phyloP scores from a whole-genome alignment of 2,113 vertebrate species.

The Dromas ardeola region DNA sequence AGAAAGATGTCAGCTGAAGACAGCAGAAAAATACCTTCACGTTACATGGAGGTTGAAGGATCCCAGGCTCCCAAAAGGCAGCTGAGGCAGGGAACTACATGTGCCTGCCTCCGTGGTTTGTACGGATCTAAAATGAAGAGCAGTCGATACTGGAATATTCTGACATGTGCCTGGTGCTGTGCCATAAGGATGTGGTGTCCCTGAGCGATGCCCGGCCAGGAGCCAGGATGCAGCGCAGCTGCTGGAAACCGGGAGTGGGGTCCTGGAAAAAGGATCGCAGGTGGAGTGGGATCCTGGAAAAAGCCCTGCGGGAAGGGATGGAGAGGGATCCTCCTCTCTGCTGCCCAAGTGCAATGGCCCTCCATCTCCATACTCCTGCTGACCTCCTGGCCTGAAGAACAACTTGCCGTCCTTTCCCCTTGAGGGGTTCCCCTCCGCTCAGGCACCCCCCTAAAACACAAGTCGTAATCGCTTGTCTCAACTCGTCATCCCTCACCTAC shows the following conservation, averaged over 20 bases:
- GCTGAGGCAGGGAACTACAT: not conserved
- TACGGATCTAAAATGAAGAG: not conserved
- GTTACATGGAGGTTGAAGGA: not conserved
- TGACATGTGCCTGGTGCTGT: not conserved
- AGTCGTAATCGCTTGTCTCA: not conserved
- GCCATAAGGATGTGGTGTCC: not conserved
- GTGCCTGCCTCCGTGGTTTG: not conserved
- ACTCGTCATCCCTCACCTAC: not conserved
- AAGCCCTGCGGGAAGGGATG: not conserved
- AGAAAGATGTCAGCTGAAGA: not conserved
- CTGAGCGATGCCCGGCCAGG: accelerated
- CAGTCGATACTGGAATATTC: not conserved
- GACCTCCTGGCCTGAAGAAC: not conserved
- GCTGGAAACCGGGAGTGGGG: not conserved
- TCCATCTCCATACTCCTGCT: not conserved
- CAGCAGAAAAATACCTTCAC: not conserved
- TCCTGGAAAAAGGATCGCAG: not conserved
- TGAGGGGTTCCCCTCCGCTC: not conserved
- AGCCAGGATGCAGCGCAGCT: accelerated
- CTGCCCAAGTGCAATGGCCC: not conserved
- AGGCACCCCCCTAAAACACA: not conserved
- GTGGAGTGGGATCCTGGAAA: not conserved
- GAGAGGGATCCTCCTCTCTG: not conserved
- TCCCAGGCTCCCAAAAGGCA: not conserved
- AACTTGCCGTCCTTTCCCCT: not conserved